A percentile compares a stretch with the other conserved stretches of the same genome.
Evolutionary conservation across 2,888 invertebrate genomes (phyloP).

Genomic region (Acleris holmiana): DNA sequence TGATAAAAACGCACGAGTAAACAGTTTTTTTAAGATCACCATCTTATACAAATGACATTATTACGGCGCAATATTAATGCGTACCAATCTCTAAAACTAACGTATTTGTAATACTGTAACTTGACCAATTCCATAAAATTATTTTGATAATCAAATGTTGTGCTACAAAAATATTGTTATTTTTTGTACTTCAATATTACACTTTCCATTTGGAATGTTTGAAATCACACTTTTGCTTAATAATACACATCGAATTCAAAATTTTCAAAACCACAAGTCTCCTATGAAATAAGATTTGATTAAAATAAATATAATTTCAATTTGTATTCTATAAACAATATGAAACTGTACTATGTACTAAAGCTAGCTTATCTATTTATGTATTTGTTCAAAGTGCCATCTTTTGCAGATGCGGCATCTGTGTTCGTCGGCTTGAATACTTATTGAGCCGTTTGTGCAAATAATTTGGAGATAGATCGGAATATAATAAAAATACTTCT

Average conservation of each 20-base stretch:
- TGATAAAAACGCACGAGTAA: conserved; percentile 67
- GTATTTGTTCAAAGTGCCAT: conserved; percentile 67
- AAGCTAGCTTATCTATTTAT: conserved; percentile 61
- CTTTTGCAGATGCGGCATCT: conserved; percentile 58
- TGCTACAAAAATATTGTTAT: conserved; percentile 80
- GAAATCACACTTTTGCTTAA: conserved; percentile 73
- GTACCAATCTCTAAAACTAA: conserved; percentile 62
- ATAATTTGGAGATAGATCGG: conserved; percentile 21
- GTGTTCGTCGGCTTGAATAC: conserved; percentile 2
- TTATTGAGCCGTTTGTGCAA: conserved; percentile 23
- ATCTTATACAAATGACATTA: conserved; percentile 59
- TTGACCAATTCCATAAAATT: conserved; percentile 71
- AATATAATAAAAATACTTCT: conserved; percentile 13
- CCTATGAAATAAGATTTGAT: conserved; percentile 59
- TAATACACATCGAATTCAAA: conserved; percentile 65
- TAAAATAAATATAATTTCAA: conserved; percentile 73
- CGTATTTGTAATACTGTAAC: conserved; percentile 75
- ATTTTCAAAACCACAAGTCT: conserved; percentile 55
- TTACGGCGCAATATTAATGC: conserved; percentile 48
- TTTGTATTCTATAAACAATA: conserved; percentile 58
- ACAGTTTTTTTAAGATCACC: conserved; percentile 54
- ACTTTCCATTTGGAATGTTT: conserved; percentile 80
- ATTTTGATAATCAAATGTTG: conserved; percentile 62
- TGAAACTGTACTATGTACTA: conserved; percentile 61
- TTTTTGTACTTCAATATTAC: conserved; percentile 81